Evolutionary conservation across 2,113 vertebrate species (phyloP), one percentile per base, ranked within the genome.

Genomic region (Phrynosoma platyrhinos): DNA sequence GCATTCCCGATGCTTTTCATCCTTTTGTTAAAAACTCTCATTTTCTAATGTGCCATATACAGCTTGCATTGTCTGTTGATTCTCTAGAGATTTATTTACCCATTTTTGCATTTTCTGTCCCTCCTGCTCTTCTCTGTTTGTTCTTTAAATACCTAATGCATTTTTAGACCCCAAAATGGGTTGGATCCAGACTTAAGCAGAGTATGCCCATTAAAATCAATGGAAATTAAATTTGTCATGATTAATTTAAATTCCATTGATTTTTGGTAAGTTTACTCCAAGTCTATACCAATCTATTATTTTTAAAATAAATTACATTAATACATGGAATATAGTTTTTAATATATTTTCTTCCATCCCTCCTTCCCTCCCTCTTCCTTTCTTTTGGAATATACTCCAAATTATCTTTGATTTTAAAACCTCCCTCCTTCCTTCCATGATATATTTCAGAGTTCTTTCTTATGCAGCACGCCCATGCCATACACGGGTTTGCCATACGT

Each of bases 81-180:
- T 62, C 66, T 87, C 77, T 80, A 66, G 47, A 53, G 52, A 58
- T 71, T 55, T 71, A 14, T 74, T n/a, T 74, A 87, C 72, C 53
- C 9, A 13, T 66, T 58, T 47, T 25, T 64, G 53, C 53, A 72
- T 64, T 82, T 58, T 81, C 27, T 30, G 3, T n/a, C 40, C 47
- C n/a, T 79, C 53, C 27, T 64, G 36, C 18, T 64, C 23, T 64
- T 82, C 13, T 82, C 9, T 64, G 21, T 76, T 75, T 74, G 30
- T 82, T 82, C 71, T 52, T 66, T 75, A 64, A 30, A 82, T 75
- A 40, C 21, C 27, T 64, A 76, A 82, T 76, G 80, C 62, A 52
- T 68, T 78, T 85, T 76, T 13, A 76, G 47, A 14, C 47, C 25
- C 30, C 27, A 71, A 18, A 55, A 55, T 77, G 42, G 21, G 5